Evolutionary conservation across 2,113 vertebrate species (phyloP), one percentile per base, ranked within the genome.

Genomic region (Pangasianodon hypophthalmus): DNA sequence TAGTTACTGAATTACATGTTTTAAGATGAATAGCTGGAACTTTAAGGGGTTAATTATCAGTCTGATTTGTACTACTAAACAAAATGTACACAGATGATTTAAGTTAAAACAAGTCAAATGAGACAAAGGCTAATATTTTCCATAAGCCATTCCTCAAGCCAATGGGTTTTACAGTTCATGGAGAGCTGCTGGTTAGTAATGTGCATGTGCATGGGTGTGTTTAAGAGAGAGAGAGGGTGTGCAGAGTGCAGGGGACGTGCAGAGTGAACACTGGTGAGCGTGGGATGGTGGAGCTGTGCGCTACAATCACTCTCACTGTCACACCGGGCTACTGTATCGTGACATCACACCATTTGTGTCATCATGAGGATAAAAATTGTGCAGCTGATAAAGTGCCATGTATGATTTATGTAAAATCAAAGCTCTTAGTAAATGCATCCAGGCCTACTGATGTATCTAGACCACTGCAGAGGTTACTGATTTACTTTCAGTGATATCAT

Each of bases 231-330:
- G 67, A 32, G 62, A 29, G 29, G 13, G 64, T 16, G 26, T 91
- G 89, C 83, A 86, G 84, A 54, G 85, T 60, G 86, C 62, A 81
- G 75, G 75, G 92, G 92, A 91, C 54, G 90, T 92, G 92, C 90
- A 91, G 92, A 91, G 90, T 88, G 89, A 86, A 85, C 86, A 62
- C 62, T 83, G 90, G 62, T 64, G 87, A 88, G 89, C 79, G 32
- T 90, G 90, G 92, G 90, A 93, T 91, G 89, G 85, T 71, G 91
- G 89, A 89, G 69, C 87, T 83, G 80, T 77, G 69, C 56, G 11
- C 64, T 87, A 69, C 60, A 48, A 77, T 64, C 60, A 77, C 82
- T 73, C 82, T 88, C 37, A 81, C 80, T 50, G 69, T 88, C 87
- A 88, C 46, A 52, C 46, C 19, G 16, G 81, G 52, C 83, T 44